Evolutionary conservation across 2,797 vertebrate species (phyloP).

Genomic region (Sebastes baramenuke): DNA sequence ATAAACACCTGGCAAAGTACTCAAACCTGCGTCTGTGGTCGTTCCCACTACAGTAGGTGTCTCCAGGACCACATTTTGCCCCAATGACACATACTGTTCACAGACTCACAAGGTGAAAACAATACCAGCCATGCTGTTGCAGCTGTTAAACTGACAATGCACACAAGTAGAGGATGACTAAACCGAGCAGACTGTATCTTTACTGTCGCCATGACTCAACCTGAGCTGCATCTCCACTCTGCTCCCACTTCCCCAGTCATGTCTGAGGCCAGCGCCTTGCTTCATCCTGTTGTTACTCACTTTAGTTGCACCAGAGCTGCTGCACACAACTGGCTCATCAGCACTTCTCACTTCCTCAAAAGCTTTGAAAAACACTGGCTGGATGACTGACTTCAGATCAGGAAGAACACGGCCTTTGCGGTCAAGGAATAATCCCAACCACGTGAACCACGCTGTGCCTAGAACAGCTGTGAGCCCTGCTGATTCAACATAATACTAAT

Average conservation of each 20-base stretch:
- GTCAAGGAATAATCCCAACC: slow-evolving; percentile 69
- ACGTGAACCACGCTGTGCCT: slow-evolving; percentile 56
- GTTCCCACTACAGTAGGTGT: background rate
- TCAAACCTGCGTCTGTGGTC: background rate
- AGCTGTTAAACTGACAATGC: background rate
- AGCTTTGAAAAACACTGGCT: slow-evolving; percentile 59
- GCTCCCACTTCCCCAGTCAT: slow-evolving; percentile 73
- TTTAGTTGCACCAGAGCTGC: slow-evolving; percentile 60
- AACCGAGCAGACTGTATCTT: slow-evolving; percentile 6
- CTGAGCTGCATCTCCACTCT: slow-evolving; percentile 32
- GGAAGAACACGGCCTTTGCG: slow-evolving; percentile 62
- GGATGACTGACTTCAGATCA: slow-evolving; percentile 67
- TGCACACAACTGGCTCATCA: slow-evolving; percentile 77
- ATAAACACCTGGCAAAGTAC: background rate
- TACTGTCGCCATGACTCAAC: slow-evolving; percentile 38
- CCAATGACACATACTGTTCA: background rate
- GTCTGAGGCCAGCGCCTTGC: slow-evolving; percentile 64
- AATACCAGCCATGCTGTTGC: background rate
- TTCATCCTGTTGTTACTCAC: slow-evolving; percentile 79
- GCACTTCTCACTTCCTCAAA: slow-evolving; percentile 84
- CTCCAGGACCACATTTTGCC: background rate
- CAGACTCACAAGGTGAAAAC: background rate
- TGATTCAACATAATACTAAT: slow-evolving; percentile 65
- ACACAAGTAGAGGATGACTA: slow-evolving; percentile 1
- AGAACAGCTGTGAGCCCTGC: slow-evolving; percentile 65